Evolutionary conservation across 2,888 invertebrate genomes (phyloP).

Genomic region (Sussaba pulchella): DNA sequence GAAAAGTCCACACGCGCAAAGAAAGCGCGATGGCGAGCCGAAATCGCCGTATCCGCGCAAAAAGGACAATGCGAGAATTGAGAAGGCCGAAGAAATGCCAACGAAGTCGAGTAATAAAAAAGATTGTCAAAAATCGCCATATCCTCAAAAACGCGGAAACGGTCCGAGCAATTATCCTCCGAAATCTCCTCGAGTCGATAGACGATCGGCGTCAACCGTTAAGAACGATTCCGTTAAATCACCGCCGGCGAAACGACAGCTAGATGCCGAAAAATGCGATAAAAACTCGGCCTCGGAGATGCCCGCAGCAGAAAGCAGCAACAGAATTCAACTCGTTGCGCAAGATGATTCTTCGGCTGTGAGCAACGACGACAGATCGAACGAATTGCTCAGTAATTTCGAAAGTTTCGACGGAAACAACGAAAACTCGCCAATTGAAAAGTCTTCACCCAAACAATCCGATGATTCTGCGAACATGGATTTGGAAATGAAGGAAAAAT

Average conservation of each 20-base stretch:
- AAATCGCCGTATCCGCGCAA: constrained; percentile 70
- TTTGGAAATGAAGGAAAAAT: not conserved
- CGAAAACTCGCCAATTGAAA: constrained; percentile 1
- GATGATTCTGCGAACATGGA: not conserved
- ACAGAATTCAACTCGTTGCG: not conserved
- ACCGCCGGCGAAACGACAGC: constrained; percentile 3
- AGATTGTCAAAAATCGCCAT: constrained; percentile 69
- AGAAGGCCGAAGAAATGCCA: constrained; percentile 37
- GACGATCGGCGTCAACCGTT: constrained; percentile 41
- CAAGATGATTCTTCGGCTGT: not conserved
- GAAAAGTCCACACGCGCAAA: constrained; percentile 73
- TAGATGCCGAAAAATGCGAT: not conserved
- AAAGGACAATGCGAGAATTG: constrained; percentile 67
- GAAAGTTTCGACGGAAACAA: not conserved
- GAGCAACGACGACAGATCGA: constrained; percentile 2
- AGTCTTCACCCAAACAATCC: not conserved
- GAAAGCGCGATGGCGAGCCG: constrained; percentile 71
- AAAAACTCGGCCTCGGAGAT: not conserved
- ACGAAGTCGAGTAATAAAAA: constrained; percentile 21
- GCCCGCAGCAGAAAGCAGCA: not conserved
- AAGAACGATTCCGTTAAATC: constrained; percentile 29
- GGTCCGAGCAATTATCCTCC: constrained; percentile 48
- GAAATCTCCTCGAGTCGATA: constrained; percentile 52
- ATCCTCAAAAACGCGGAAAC: constrained; percentile 68
- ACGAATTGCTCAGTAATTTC: not conserved